Percentiles rank a stretch among this genome's conserved stretches.
Evolutionary conservation across 2,888 invertebrate species (phyloP).

Genomic region (Opisthograptis luteolata): DNA sequence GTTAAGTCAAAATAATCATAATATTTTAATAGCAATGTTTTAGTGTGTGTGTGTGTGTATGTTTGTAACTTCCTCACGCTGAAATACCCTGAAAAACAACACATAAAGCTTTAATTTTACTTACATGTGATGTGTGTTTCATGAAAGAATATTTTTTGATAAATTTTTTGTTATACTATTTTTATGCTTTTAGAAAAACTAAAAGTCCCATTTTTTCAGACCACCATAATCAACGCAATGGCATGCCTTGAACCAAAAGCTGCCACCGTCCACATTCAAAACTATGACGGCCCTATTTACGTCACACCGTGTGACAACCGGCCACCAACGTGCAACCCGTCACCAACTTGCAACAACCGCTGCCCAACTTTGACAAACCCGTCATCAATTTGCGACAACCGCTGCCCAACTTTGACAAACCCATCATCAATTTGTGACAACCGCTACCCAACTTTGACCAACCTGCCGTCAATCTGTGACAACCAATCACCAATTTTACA

Average conservation of each 20-base stretch:
- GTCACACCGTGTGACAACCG: constrained; percentile 27
- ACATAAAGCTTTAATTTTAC: no score
- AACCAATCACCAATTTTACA: constrained; percentile 23
- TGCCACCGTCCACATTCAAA: constrained; percentile 56
- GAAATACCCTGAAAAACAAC: no score
- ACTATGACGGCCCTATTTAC: constrained; percentile 60
- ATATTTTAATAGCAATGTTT: no score
- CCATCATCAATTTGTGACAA: constrained; percentile 28
- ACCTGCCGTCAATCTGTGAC: constrained; percentile 8
- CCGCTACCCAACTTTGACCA: constrained; percentile 30
- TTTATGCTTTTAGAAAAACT: no score
- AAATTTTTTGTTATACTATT: background rate
- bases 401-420: constrained; percentile 19
- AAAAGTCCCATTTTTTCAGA: constrained; percentile 45
- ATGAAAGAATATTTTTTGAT: no score
- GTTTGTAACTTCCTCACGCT: no score
- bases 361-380: constrained; percentile 30
- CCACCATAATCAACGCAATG: constrained; percentile 36
- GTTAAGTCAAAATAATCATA: no score
- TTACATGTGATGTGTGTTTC: no score
- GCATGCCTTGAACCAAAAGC: constrained; percentile 35
- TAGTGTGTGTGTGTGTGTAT: no score
- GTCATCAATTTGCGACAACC: constrained; percentile 16
- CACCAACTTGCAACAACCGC: constrained; percentile 23
- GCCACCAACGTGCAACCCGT: constrained; percentile 24